phyloP scores from a whole-genome alignment of 2,113 vertebrate genomes.

The Sapajus apella region DNA sequence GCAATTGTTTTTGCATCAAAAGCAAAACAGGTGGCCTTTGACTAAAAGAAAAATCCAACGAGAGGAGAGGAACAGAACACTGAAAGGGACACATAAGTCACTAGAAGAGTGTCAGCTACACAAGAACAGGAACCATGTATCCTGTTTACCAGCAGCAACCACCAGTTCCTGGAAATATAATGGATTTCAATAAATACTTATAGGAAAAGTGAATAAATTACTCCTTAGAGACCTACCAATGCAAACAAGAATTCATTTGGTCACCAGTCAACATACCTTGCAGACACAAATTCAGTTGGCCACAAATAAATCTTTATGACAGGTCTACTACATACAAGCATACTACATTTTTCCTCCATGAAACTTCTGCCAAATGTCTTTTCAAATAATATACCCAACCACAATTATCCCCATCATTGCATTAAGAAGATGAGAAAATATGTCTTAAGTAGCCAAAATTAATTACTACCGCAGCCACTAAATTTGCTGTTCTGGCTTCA shows the following conservation, averaged over 20 bases:
- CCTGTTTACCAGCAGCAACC: background rate
- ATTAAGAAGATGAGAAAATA: conserved; percentile 26
- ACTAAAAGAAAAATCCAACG: conserved; percentile 1
- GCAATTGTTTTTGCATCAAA: background rate
- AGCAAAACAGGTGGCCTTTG: conserved; percentile 1
- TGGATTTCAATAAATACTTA: background rate
- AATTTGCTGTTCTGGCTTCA: background rate
- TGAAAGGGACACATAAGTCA: background rate
- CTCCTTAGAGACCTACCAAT: background rate
- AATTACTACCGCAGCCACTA: background rate
- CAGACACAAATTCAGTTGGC: background rate
- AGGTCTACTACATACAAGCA: background rate
- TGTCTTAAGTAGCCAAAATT: background rate
- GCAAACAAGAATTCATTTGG: background rate
- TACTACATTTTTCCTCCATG: background rate
- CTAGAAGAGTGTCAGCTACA: background rate
- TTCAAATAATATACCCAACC: background rate
- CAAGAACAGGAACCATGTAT: background rate
- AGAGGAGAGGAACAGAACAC: background rate
- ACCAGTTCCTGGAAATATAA: background rate
- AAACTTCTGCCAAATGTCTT: background rate
- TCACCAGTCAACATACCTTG: background rate
- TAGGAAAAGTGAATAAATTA: background rate
- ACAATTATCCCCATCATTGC: background rate
- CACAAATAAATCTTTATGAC: background rate